These are phyloP conservation scores for Labeo calbasu DNA, from an alignment of 2,797 vertebrate species.

Conservation along the genomic window DNA sequence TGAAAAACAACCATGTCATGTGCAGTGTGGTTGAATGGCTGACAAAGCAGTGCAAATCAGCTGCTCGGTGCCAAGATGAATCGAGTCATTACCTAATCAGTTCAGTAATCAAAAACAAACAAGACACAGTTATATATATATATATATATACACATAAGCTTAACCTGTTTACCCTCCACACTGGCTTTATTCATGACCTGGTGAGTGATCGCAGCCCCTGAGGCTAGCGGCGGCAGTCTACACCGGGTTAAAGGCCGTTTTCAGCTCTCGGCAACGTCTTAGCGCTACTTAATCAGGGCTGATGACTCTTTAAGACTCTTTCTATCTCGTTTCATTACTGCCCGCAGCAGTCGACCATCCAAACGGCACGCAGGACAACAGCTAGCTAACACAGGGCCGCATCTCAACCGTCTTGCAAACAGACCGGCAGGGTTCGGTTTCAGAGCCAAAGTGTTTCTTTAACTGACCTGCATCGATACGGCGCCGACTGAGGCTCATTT, in stretches of 20 bases:
- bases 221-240: background rate
- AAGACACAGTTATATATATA: constrained; percentile 2
- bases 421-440: constrained; percentile 13
- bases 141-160: background rate
- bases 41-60: background rate
- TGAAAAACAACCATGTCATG: background rate
- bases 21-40: background rate
- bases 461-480: constrained; percentile 25
- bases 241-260: background rate
- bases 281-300: constrained; percentile 23
- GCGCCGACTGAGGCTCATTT: constrained; percentile 36
- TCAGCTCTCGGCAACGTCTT: constrained; percentile 33
- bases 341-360: background rate
- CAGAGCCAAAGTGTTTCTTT: constrained; percentile 19
- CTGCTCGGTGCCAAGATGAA: background rate
- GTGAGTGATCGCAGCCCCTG: background rate
- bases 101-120: constrained; percentile 39
- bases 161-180: background rate
- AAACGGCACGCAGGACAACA: background rate
- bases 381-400: background rate
- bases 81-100: constrained; percentile 23
- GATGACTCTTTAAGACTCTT: constrained; percentile 40
- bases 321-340: constrained; percentile 38
- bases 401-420: constrained; percentile 4
- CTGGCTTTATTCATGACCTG: background rate